Percentiles rank a stretch among this genome's conserved stretches.
Evolutionary conservation across 2,888 invertebrate species (phyloP).

Genomic region (Ellobium chinense): DNA sequence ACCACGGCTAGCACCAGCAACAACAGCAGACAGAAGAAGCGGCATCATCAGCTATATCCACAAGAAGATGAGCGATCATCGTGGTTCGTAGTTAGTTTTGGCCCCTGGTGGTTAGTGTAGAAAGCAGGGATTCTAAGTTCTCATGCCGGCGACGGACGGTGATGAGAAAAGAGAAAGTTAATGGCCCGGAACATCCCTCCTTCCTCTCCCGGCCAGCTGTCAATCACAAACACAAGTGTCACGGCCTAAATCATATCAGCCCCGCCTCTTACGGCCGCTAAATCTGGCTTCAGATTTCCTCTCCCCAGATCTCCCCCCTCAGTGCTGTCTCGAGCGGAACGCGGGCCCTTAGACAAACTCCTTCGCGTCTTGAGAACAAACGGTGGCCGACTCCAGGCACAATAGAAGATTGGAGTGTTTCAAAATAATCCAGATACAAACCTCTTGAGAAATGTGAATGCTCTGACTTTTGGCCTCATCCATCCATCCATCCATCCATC

Average conservation of each 20-base stretch:
- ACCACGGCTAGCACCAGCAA: background rate
- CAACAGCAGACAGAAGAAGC: background rate
- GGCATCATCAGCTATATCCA: background rate
- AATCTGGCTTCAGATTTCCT: background rate
- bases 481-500: background rate
- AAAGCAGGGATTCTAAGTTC: too few species aligned
- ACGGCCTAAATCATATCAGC: background rate
- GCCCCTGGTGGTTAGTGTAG: too few species aligned
- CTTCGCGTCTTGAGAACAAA: background rate
- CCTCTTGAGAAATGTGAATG: background rate
- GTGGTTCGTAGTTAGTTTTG: too few species aligned
- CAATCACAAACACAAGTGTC: slow-evolving; percentile 18
- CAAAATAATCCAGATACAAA: background rate
- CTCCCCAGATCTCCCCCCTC: background rate
- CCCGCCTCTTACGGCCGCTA: slow-evolving; percentile 6
- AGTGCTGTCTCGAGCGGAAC: background rate
- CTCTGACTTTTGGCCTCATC: background rate
- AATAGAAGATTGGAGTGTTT: background rate
- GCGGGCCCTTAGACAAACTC: background rate
- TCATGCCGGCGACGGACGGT: background rate
- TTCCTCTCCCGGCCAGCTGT: slow-evolving; percentile 2
- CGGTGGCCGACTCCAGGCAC: background rate
- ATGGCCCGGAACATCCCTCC: slow-evolving; percentile 40
- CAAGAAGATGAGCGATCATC: background rate
- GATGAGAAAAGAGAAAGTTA: slow-evolving; percentile 46